These are phyloP conservation scores for Apodemus speciosus DNA, from an alignment of 2,113 vertebrate genomes.

Conservation along the genomic window DNA sequence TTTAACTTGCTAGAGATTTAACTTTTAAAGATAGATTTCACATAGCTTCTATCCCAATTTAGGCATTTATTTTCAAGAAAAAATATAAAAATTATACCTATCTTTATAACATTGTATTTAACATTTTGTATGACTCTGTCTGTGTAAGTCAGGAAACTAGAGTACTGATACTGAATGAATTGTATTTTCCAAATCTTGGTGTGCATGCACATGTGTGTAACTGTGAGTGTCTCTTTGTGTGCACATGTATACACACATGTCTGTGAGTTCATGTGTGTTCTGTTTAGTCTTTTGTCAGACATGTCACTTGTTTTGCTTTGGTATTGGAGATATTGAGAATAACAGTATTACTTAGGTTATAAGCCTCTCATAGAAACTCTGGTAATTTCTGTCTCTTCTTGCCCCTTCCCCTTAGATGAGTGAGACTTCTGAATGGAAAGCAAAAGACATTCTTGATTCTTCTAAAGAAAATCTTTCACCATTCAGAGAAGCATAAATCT, in stretches of 20 bases:
- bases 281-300: not conserved
- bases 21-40: not conserved
- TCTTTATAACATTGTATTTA: not conserved
- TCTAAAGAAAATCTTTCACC: not conserved
- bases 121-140: not conserved
- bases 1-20: not conserved
- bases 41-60: not conserved
- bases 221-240: not conserved
- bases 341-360: not conserved
- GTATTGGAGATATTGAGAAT: not conserved
- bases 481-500: not conserved
- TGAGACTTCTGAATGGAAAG: not conserved
- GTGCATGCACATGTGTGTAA: not conserved
- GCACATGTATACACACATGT: not conserved
- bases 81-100: not conserved
- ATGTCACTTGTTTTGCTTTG: not conserved
- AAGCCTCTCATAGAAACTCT: not conserved
- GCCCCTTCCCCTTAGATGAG: not conserved
- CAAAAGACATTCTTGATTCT: not conserved
- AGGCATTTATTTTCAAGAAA: not conserved
- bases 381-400: not conserved
- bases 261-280: not conserved
- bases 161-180: not conserved
- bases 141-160: not conserved
- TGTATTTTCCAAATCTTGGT: not conserved